Conservation (phyloP, 2,888 invertebrate species). For the Linyphia triangularis region DNA sequence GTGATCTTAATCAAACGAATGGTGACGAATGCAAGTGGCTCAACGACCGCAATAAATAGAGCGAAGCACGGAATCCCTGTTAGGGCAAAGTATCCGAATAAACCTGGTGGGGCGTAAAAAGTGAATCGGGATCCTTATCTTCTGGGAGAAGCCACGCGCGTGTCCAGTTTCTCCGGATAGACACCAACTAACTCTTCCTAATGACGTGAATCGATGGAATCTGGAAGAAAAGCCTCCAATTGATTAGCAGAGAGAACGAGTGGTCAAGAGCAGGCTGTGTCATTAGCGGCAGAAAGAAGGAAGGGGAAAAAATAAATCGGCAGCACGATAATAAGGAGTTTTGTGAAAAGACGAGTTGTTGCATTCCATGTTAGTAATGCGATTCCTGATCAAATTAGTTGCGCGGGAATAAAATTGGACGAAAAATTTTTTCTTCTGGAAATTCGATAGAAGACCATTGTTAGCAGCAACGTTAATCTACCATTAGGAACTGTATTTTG, state of each 20-base stretch:
- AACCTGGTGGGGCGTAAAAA: conserved; percentile 36
- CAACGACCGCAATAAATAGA: neutral
- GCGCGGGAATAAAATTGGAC: conserved; percentile 60
- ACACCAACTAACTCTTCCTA: conserved; percentile 61
- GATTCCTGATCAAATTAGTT: conserved; percentile 71
- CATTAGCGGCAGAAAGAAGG: conserved; percentile 60
- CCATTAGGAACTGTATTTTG: conserved; percentile 71
- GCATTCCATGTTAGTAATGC: conserved; percentile 71
- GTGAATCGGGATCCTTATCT: conserved; percentile 40
- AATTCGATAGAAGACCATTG: conserved; percentile 69
- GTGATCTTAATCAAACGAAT: neutral
- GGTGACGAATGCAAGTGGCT: conserved; percentile 2
- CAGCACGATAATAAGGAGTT: conserved; percentile 70
- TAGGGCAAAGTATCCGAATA: conserved; percentile 16
- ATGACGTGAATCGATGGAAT: conserved; percentile 72
- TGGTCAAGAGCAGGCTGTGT: conserved; percentile 66
- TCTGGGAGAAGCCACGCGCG: neutral
- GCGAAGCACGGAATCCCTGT: neutral
- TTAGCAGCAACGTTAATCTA: conserved; percentile 72
- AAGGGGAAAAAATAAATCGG: conserved; percentile 49
- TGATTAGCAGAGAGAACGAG: conserved; percentile 67
- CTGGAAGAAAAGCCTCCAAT: conserved; percentile 58
- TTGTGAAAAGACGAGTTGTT: conserved; percentile 73
- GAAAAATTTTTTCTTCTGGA: conserved; percentile 45
- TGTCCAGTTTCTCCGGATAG: conserved; percentile 53